Conservation (phyloP, 2,888 invertebrate species). For the Palloptera scutellata region DNA sequence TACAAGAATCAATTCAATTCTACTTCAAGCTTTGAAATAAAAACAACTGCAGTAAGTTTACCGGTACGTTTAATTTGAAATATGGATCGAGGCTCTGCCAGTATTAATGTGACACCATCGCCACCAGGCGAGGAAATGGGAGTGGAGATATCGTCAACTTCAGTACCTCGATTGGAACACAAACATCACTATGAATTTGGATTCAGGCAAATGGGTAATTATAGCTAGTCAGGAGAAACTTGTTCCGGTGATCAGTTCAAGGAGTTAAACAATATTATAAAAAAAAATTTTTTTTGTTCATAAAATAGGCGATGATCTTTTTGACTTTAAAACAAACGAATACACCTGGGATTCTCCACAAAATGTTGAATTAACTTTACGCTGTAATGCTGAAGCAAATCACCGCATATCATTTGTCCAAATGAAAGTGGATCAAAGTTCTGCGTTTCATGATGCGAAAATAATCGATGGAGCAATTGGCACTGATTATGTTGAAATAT, state of each 20-base stretch:
- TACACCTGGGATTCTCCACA: conserved; percentile 27
- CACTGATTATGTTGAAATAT: conserved; percentile 19
- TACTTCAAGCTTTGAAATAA: too few relatives aligned
- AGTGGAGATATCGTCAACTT: background rate
- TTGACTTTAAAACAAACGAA: conserved; percentile 18
- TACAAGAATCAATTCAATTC: too few relatives aligned
- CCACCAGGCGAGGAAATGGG: background rate
- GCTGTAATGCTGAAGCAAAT: conserved; percentile 10
- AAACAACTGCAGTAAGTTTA: too few relatives aligned
- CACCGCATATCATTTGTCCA: conserved; percentile 20
- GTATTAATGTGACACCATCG: conserved; percentile 20
- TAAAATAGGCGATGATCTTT: conserved; percentile 29
- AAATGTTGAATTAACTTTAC: conserved; percentile 25
- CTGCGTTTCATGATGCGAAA: conserved; percentile 19
- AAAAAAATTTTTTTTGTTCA: conserved; percentile 1
- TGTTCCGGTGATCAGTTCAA: too few relatives aligned
- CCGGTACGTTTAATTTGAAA: background rate
- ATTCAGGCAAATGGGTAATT: conserved; percentile 25
- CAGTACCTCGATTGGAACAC: background rate
- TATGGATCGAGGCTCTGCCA: conserved; percentile 25
- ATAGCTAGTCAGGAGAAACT: too few relatives aligned
- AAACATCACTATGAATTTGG: conserved; percentile 30
- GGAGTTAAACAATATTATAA: background rate
- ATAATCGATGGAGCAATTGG: conserved; percentile 32
- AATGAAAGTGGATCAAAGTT: conserved; percentile 30